Conservation (phyloP, 1,140 invertebrate species). For the Tribolium castaneum region DNA sequence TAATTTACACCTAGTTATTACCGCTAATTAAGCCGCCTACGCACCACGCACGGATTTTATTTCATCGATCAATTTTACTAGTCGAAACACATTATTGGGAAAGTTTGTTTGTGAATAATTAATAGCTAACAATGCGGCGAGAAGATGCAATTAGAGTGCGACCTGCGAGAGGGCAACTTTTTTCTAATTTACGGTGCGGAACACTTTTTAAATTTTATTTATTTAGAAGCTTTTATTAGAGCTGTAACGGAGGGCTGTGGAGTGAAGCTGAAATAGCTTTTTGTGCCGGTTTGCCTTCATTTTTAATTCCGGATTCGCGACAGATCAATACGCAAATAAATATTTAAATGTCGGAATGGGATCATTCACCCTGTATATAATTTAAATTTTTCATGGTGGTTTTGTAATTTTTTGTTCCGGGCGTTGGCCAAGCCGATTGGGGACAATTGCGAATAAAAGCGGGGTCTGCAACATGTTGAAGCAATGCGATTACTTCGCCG, state of each 20-base stretch:
- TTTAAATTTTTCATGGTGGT: neutral
- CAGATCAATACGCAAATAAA: neutral
- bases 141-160: too few species aligned
- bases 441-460: neutral
- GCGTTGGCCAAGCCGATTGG: conserved; percentile 5
- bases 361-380: neutral
- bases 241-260: neutral
- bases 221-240: conserved; percentile 6
- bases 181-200: neutral
- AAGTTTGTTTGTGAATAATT: neutral
- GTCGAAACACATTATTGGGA: neutral
- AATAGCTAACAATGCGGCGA: neutral
- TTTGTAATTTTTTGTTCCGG: neutral
- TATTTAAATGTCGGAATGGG: neutral
- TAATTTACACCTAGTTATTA: conserved; percentile 26
- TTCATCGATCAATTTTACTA: conserved; percentile 15
- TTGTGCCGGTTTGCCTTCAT: neutral
- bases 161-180: too few species aligned
- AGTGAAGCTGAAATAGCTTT: neutral
- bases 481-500: conserved; percentile 32
- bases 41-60: neutral
- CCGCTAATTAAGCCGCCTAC: conserved; percentile 15
- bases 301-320: neutral
- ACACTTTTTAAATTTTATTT: neutral
- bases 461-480: conserved; percentile 27